A percentile compares a stretch with the other conserved stretches of the same genome.
phyloP scores from a whole-genome alignment of 2,113 vertebrate genomes.

The Rhinopomastus cyanomelas region DNA sequence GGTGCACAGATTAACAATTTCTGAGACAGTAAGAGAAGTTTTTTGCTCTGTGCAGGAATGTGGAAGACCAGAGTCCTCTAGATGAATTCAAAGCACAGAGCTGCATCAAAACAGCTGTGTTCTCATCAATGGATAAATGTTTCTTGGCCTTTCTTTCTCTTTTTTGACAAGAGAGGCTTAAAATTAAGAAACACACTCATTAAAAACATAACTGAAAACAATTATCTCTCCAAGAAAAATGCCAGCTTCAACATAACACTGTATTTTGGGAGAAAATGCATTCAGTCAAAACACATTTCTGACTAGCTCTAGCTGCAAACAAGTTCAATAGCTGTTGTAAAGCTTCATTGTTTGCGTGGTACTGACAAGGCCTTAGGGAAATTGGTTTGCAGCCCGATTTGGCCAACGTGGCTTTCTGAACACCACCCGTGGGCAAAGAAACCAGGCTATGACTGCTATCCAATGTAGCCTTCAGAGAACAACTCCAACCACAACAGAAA shows the following conservation, averaged over 20 bases:
- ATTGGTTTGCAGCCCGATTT: slow-evolving; percentile 46
- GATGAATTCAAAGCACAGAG: slow-evolving; percentile 10
- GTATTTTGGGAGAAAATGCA: slow-evolving; percentile 26
- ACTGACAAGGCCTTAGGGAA: slow-evolving; percentile 42
- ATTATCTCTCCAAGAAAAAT: slow-evolving; percentile 32
- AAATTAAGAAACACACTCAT: slow-evolving; percentile 9
- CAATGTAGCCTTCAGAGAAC: slow-evolving; percentile 4
- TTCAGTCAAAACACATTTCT: background rate
- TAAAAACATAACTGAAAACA: slow-evolving; percentile 33
- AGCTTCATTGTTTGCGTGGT: slow-evolving; percentile 57
- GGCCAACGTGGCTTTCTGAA: slow-evolving; percentile 35
- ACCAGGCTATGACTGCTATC: slow-evolving; percentile 23
- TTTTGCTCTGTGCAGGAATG: background rate
- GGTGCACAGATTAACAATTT: background rate
- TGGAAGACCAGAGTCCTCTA: background rate
- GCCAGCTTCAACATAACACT: background rate
- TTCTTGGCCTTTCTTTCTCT: background rate
- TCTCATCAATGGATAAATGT: background rate
- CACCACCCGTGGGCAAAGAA: slow-evolving; percentile 35
- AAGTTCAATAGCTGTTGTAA: slow-evolving; percentile 50
- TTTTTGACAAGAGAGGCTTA: background rate
- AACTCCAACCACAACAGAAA: slow-evolving; percentile 42
- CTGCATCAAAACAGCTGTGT: background rate
- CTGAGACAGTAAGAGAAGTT: background rate
- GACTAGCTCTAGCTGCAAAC: slow-evolving; percentile 28